These are phyloP conservation scores for Sternarchorhynchus goeldii DNA, from an alignment of 2,797 vertebrate genomes.

Conservation along the genomic window DNA sequence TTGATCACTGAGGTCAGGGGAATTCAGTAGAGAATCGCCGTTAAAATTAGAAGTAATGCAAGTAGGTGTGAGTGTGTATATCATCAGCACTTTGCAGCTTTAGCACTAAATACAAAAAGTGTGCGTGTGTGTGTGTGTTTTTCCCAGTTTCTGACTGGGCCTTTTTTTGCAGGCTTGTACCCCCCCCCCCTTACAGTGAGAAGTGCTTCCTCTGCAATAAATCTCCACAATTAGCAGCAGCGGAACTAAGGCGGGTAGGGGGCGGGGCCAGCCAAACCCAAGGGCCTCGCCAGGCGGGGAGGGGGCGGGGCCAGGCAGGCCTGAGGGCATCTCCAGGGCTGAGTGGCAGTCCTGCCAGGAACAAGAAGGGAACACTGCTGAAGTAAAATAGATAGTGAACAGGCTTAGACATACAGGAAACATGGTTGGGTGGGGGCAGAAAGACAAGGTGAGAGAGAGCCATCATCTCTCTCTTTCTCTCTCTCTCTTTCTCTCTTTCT, in stretches of 20 bases:
- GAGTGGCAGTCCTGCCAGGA: slow-evolving; percentile 4
- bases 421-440: not conserved
- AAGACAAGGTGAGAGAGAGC: slow-evolving; percentile 38
- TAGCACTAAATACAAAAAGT: too few species aligned
- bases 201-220: slow-evolving; percentile 48
- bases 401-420: slow-evolving; percentile 54
- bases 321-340: slow-evolving; percentile 8
- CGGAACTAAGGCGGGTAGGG: not conserved
- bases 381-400: slow-evolving; percentile 46
- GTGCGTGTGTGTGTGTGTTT: too few species aligned
- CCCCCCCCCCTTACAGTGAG: slow-evolving; percentile 44
- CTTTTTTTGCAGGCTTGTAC: not conserved
- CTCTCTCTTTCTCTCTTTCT: slow-evolving; percentile 42
- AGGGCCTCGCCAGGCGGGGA: not conserved
- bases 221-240: slow-evolving; percentile 52
- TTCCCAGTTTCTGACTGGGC: not conserved
- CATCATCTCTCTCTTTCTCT: slow-evolving; percentile 49
- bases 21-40: too few species aligned
- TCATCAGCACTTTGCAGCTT: too few species aligned
- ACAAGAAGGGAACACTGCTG: not conserved
- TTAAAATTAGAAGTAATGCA: too few species aligned
- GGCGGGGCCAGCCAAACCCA: not conserved
- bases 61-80: too few species aligned
- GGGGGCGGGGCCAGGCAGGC: slow-evolving; percentile 6
- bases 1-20: too few species aligned